Conservation (phyloP, 2,888 invertebrate species). For the Scaptomyza polygonia region DNA sequence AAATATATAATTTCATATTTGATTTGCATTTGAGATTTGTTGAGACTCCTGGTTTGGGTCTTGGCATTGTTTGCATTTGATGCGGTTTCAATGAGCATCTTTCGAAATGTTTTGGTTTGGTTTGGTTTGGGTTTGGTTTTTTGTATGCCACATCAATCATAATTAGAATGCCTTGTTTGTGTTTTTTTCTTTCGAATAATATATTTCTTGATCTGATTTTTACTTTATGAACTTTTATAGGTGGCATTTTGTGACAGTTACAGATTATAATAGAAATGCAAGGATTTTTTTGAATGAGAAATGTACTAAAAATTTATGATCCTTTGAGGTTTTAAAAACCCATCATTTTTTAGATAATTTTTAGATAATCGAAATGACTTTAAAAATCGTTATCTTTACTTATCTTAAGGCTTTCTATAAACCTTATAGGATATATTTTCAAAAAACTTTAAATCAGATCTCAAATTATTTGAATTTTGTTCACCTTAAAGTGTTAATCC, state of each 20-base stretch:
- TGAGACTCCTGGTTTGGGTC: conserved; percentile 22
- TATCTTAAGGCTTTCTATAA: too few species aligned
- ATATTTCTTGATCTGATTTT: not conserved
- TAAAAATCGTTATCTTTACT: too few species aligned
- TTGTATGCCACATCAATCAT: conserved; percentile 71
- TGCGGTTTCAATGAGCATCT: conserved; percentile 78
- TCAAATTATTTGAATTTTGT: conserved; percentile 4
- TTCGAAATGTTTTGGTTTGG: conserved; percentile 31
- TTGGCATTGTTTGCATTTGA: conserved; percentile 64
- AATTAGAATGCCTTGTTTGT: conserved; percentile 71
- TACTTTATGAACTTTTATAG: not conserved
- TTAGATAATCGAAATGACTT: too few species aligned
- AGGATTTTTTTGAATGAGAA: too few species aligned
- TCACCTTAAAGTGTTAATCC: conserved; percentile 39
- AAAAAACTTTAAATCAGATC: too few species aligned
- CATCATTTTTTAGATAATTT: too few species aligned
- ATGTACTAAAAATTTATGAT: too few species aligned
- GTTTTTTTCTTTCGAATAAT: conserved; percentile 5
- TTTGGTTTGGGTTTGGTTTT: conserved; percentile 10
- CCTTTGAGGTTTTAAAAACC: too few species aligned
- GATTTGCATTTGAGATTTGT: conserved; percentile 64
- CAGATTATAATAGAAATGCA: not conserved
- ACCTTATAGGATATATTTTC: too few species aligned
- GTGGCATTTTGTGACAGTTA: conserved; percentile 15
- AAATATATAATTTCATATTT: conserved; percentile 77